Conservation (phyloP, 2,113 vertebrate species). For the Eurystomus gularis region DNA sequence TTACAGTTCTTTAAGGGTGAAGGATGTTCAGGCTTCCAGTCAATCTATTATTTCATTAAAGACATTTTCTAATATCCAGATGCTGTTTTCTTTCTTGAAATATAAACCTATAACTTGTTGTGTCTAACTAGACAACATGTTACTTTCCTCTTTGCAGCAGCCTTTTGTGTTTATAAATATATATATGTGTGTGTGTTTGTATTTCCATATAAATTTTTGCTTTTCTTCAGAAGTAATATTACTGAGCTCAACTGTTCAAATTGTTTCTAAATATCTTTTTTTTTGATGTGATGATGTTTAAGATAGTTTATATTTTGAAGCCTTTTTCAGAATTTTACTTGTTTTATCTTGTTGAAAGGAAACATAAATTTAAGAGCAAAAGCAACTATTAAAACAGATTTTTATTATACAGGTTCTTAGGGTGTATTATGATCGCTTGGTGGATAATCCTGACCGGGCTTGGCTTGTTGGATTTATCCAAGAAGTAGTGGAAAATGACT, state of each 20-base stretch:
- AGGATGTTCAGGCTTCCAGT: background rate
- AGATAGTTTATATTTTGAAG: background rate
- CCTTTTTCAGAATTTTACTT: background rate
- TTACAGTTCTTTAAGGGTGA: background rate
- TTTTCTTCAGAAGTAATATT: background rate
- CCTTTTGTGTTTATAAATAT: background rate
- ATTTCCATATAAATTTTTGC: background rate
- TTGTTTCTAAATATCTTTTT: background rate
- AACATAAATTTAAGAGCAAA: background rate
- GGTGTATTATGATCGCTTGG: slow-evolving; percentile 90
- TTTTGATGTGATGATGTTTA: background rate
- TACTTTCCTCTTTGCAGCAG: background rate
- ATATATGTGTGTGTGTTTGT: background rate
- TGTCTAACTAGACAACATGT: background rate
- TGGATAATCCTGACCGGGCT: slow-evolving; percentile 80
- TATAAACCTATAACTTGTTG: background rate
- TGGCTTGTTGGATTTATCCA: slow-evolving; percentile 85
- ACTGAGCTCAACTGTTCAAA: background rate
- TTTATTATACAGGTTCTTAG: slow-evolving; percentile 80
- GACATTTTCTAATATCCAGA: background rate
- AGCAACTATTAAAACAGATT: background rate
- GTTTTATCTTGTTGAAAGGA: background rate
- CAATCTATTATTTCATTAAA: background rate
- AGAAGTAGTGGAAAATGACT: slow-evolving; percentile 67
- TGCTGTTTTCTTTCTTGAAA: background rate